Evolutionary conservation across 2,113 vertebrate genomes (phyloP).

Genomic region (Naja naja): DNA sequence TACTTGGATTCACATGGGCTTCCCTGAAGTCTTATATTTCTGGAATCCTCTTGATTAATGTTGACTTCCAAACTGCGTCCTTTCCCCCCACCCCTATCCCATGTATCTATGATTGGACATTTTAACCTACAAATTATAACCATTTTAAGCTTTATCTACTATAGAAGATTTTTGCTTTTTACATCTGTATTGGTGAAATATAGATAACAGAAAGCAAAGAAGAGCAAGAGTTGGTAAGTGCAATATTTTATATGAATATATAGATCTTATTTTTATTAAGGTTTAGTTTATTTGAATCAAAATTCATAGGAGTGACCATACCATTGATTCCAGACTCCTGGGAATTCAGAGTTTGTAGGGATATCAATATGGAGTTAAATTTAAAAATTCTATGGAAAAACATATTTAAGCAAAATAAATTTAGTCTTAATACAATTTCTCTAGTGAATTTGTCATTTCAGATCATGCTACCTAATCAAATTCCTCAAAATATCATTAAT

Average conservation of each 20-base stretch:
- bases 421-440: neutral
- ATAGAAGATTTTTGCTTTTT: neutral
- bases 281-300: neutral
- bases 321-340: neutral
- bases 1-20: neutral
- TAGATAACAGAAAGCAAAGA: neutral
- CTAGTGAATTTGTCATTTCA: neutral
- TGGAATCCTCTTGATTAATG: neutral
- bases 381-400: neutral
- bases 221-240: neutral
- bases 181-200: neutral
- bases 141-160: neutral
- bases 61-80: neutral
- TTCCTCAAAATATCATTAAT: neutral
- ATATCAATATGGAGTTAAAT: neutral
- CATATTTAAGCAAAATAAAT: neutral
- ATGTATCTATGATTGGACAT: neutral
- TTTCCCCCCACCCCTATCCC: neutral
- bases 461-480: neutral
- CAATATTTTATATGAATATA: neutral
- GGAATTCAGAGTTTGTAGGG: neutral
- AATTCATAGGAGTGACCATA: neutral
- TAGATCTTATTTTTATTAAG: neutral
- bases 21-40: neutral
- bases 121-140: neutral